Evolutionary conservation across 2,888 invertebrate genomes (phyloP), one percentile per base, ranked within the genome.

Genomic region (Drosophila borborema): DNA sequence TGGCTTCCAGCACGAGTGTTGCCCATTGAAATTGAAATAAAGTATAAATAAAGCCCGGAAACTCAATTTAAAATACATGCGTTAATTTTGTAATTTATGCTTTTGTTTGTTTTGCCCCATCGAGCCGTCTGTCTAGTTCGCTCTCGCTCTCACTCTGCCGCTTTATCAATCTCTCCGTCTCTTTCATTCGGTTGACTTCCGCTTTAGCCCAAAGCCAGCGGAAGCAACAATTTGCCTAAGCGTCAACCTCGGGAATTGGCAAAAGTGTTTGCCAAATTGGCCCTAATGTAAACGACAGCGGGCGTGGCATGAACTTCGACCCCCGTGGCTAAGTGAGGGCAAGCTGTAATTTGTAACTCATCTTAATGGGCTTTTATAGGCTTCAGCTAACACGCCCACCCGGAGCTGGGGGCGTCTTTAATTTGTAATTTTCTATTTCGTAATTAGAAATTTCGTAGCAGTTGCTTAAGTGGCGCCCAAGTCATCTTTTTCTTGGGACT

Each of bases 181-280:
- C 40, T 16, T 7, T 18, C 10, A 6, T 18, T 45, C 18, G 14
- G 1, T 28, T 20, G 51, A 38, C 46, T 43, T 75, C 53, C 49
- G 46, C 6, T n/a, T 12, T 34, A 40, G n/a, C 23, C 23, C 2
- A 55, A 56, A 54, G 31, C 23, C 16, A 63, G 9, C 71, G 82
- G 74, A 82, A 85, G 76, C 72, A 82, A 80, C 80, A 82, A 84
- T 82, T 84, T 82, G 76, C 73, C 71, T 72, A 65, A 72, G 77
- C 77, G 65, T 66, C 70, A 74, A 59, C 59, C 71, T 76, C 71
- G 65, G 74, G 76, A 86, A 81, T 84, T 76, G 62, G 58, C 66
- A 68, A 82, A 84, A 80, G 61, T 81, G 69, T 80, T 76, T 81
- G 66, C 71, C 53, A 67, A 82, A 84, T 79, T 74, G 72, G 59